Percentiles rank a stretch among this genome's conserved stretches.
These are phyloP conservation scores for Thaumatotibia leucotreta DNA, from an alignment of 1,140 invertebrate genomes.

Conservation along the genomic window DNA sequence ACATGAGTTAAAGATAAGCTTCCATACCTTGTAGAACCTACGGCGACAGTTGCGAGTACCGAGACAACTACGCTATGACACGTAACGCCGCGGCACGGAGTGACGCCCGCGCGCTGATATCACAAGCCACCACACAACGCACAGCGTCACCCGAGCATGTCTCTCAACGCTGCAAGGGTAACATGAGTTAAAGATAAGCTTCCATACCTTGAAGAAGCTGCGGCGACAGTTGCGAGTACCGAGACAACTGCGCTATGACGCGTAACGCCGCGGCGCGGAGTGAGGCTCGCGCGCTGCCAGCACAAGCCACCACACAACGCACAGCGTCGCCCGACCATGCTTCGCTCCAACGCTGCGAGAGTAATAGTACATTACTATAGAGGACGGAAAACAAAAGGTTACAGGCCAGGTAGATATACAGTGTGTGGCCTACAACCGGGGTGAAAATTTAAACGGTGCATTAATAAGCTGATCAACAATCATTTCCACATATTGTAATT, in stretches of 20 bases:
- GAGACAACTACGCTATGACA: constrained; percentile 38
- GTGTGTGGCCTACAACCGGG: no score
- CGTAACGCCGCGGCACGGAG: constrained; percentile 49
- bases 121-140: constrained; percentile 28
- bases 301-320: constrained; percentile 27
- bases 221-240: constrained; percentile 47
- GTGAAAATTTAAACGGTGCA: no score
- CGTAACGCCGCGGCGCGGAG: constrained; percentile 49
- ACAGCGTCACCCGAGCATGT: no score
- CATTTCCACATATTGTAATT: no score
- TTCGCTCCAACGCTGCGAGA: constrained; percentile 51
- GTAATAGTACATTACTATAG: constrained; percentile 1
- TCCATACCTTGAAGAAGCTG: constrained; percentile 49
- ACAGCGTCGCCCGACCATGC: constrained; percentile 33
- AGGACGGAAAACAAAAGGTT: no score
- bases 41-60: constrained; percentile 47
- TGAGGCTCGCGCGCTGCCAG: constrained; percentile 21
- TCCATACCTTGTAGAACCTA: constrained; percentile 49
- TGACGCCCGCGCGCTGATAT: constrained; percentile 21
- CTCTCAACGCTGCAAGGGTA: background rate
- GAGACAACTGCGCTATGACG: constrained; percentile 38
- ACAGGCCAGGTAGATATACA: no score
- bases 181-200: no score
- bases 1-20: no score
- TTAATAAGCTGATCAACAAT: no score